Base-by-base conservation (phyloP, 2,888 invertebrate species). In the Hoplodrina blanda region DNA sequence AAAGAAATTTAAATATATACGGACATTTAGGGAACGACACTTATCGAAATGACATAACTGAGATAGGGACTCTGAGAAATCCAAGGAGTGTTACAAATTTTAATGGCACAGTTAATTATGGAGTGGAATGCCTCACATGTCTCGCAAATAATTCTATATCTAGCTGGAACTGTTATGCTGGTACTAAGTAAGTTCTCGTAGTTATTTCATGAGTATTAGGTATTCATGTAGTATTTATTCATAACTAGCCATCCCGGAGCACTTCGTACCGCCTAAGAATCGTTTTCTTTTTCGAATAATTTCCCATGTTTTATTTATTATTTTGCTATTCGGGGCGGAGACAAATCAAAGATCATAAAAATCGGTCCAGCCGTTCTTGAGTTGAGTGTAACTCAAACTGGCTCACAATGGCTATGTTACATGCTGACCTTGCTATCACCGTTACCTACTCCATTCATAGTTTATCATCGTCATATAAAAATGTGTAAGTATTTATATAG, bases 51-150 rank as follows among this genome's bases (percentile, higher is more conserved):
- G 71, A 73, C 50, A 74, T 76, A 60, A 52, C 53, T 56, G 69
- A 74, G 46, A 33, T 65, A 30, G 55, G 20, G 54, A 59, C 68
- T 49, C 76, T 30, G 67, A 88, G 87, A 78, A 83, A 80, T 75
- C 72, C 83, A 67, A 89, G 89, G 49, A 65, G 76, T 17, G 7
- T 53, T 1, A 0, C 2, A 20, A 82, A 78, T 46, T 15, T 46
- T 46, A 46, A 17, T 77, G 61, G 44, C 49, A 65, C 68, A 11
- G 7, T 50, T 67, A 52, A 41, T 52, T 50, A 41, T 13, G 83
- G 69, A 69, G 73, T 89, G 54, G 75, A 84, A 75, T 93, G 93
- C 73, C 52, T 88, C 60, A 84, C 88, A 25, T 92, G 93, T 79
- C 84, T 77, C 49, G 86, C 86, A 61, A 84, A 84, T 68, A 83